Conservation (phyloP, 2,888 invertebrate species). For the Parnassius smintheus region DNA sequence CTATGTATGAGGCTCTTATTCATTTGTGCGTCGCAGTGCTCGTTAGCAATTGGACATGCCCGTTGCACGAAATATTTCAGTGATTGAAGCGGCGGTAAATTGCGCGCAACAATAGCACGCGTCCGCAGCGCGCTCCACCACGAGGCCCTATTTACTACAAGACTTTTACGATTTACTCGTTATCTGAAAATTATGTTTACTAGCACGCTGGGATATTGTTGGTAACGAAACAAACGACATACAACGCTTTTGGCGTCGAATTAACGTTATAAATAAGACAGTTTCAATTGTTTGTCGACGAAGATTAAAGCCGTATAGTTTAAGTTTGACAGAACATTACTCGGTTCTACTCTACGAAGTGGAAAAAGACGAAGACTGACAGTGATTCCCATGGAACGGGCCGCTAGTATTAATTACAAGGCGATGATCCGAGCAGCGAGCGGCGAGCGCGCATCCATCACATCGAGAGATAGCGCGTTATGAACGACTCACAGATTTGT, state of each 20-base stretch:
- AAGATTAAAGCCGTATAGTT: slow-evolving; percentile 22
- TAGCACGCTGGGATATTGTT: slow-evolving; percentile 31
- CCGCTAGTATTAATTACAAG: slow-evolving; percentile 73
- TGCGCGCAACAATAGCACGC: slow-evolving; percentile 73
- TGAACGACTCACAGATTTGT: slow-evolving; percentile 79
- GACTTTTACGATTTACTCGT: slow-evolving; percentile 74
- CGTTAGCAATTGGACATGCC: slow-evolving; percentile 81
- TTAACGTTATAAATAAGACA: slow-evolving; percentile 38
- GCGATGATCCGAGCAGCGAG: slow-evolving; percentile 61
- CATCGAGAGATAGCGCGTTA: slow-evolving; percentile 73
- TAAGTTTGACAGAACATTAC: slow-evolving; percentile 55
- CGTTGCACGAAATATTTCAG: slow-evolving; percentile 81
- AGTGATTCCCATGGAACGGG: slow-evolving; percentile 68
- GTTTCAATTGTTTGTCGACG: slow-evolving; percentile 47
- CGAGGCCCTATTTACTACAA: slow-evolving; percentile 67
- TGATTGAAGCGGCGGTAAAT: slow-evolving; percentile 80
- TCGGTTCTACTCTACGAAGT: slow-evolving; percentile 58
- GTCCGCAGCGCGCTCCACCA: slow-evolving; percentile 45
- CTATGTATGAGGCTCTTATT: slow-evolving; percentile 74
- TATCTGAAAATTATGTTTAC: slow-evolving; percentile 69
- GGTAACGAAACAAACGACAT: slow-evolving; percentile 32
- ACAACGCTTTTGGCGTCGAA: slow-evolving; percentile 11
- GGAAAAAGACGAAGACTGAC: slow-evolving; percentile 69
- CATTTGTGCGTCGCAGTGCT: slow-evolving; percentile 78
- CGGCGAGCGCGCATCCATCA: slow-evolving; percentile 44